Conservation (phyloP, 64 coral and sea anemone species). For the Montipora capricornis region DNA sequence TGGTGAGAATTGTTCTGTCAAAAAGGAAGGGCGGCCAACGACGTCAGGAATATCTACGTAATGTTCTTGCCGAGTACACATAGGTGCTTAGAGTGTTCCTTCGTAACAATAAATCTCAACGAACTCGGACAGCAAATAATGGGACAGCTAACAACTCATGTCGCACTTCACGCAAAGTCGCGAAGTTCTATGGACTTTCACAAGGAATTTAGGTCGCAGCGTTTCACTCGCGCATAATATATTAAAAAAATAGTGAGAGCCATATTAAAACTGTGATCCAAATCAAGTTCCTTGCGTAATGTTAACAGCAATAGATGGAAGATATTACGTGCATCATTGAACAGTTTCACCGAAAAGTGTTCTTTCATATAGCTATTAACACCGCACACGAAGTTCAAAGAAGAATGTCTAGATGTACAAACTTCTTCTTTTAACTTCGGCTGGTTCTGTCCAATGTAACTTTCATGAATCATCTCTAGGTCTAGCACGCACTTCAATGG, state of each 20-base stretch:
- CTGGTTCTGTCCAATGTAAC: conserved; percentile 8
- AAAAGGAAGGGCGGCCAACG: background rate
- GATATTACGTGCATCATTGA: conserved; percentile 13
- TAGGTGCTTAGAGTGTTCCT: background rate
- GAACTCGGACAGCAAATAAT: background rate
- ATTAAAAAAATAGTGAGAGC: background rate
- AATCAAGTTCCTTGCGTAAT: background rate
- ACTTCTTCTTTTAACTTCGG: background rate
- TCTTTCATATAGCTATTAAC: background rate
- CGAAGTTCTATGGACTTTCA: background rate
- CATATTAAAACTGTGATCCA: background rate
- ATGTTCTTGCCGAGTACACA: background rate
- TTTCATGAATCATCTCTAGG: background rate
- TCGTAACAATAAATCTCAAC: background rate
- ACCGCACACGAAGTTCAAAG: background rate
- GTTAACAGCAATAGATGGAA: conserved; percentile 6
- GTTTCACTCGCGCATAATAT: background rate
- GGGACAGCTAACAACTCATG: too few relatives aligned
- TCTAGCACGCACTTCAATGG: background rate
- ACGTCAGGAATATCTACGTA: conserved; percentile 9
- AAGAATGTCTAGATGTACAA: background rate
- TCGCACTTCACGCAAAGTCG: background rate
- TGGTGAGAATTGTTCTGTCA: background rate
- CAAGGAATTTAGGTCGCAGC: background rate
- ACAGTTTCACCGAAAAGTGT: background rate